Evolutionary conservation across 2,113 vertebrate species (phyloP).

Genomic region (Epinephelus fuscoguttatus): DNA sequence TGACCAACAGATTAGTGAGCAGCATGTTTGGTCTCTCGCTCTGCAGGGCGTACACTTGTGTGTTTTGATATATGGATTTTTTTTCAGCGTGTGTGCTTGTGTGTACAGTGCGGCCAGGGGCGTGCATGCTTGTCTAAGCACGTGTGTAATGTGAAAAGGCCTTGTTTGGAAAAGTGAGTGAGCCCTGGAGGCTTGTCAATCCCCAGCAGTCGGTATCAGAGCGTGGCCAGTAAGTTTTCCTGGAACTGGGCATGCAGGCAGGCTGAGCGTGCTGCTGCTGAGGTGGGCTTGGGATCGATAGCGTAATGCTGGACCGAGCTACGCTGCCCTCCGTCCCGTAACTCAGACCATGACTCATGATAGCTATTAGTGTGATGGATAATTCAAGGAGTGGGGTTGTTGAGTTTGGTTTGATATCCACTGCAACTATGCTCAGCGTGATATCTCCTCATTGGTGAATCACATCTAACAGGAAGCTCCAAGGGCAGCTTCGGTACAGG

Average conservation of each 20-base stretch:
- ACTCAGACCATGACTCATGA: conserved; percentile 37
- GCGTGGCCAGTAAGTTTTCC: conserved; percentile 56
- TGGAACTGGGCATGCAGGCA: conserved; percentile 38
- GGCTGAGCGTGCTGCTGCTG: conserved; percentile 18
- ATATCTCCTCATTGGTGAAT: conserved; percentile 38
- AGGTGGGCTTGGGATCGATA: conserved; percentile 22
- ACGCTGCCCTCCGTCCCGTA: conserved; percentile 15
- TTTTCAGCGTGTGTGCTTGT: conserved; percentile 20
- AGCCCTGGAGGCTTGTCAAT: conserved; percentile 65
- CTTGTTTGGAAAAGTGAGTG: conserved; percentile 45
- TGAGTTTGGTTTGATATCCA: conserved; percentile 43
- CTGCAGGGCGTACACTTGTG: background rate
- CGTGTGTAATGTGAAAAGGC: conserved; percentile 38
- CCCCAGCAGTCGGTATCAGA: conserved; percentile 52
- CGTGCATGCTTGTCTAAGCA: conserved; percentile 22
- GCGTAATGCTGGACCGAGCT: conserved; percentile 6
- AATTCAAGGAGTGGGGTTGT: conserved; percentile 33
- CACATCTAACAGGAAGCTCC: conserved; percentile 21
- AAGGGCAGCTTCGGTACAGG: conserved; percentile 3
- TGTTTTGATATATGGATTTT: conserved; percentile 20
- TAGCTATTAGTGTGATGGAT: conserved; percentile 42
- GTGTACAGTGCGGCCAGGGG: background rate
- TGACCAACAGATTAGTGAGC: conserved; percentile 51
- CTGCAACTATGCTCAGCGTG: conserved; percentile 4
- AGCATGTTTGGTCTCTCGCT: conserved; percentile 20